phyloP scores from a whole-genome alignment of 2,888 invertebrate species.

The Amorpha juglandis region DNA sequence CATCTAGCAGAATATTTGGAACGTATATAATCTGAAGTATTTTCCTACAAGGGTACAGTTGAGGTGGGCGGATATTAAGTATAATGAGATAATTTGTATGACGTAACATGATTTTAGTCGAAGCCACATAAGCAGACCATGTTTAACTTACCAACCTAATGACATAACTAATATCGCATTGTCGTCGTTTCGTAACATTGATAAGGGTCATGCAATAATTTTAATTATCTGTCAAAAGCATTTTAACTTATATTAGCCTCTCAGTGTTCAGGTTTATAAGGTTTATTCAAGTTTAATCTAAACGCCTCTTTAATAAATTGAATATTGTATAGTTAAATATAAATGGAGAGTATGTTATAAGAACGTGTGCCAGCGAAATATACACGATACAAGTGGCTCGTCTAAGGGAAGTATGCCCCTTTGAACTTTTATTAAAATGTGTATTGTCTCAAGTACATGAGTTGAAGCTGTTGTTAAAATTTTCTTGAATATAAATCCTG shows the following conservation, averaged over 20 bases:
- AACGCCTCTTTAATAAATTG: background rate
- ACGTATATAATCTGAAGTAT: background rate
- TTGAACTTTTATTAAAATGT: slow-evolving; percentile 21
- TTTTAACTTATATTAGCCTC: background rate
- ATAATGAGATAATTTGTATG: slow-evolving; percentile 18
- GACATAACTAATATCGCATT: slow-evolving; percentile 2
- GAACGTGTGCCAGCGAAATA: background rate
- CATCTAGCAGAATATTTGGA: background rate
- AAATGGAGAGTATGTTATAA: background rate
- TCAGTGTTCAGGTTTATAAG: background rate
- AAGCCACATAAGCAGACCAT: background rate
- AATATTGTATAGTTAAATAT: slow-evolving; percentile 12
- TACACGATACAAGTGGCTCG: slow-evolving; percentile 13
- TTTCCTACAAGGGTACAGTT: background rate
- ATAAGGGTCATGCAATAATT: slow-evolving; percentile 45
- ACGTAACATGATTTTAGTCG: background rate
- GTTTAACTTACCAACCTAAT: background rate
- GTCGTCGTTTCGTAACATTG: slow-evolving; percentile 25
- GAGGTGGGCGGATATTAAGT: background rate
- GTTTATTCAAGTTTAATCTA: background rate
- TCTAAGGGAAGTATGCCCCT: slow-evolving; percentile 5
- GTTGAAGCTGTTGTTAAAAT: background rate
- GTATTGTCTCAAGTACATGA: background rate
- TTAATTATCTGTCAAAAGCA: slow-evolving; percentile 45
- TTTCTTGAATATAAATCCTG: background rate